Conservation (phyloP, 2,113 vertebrate species). For the Siphamia tubifer region DNA sequence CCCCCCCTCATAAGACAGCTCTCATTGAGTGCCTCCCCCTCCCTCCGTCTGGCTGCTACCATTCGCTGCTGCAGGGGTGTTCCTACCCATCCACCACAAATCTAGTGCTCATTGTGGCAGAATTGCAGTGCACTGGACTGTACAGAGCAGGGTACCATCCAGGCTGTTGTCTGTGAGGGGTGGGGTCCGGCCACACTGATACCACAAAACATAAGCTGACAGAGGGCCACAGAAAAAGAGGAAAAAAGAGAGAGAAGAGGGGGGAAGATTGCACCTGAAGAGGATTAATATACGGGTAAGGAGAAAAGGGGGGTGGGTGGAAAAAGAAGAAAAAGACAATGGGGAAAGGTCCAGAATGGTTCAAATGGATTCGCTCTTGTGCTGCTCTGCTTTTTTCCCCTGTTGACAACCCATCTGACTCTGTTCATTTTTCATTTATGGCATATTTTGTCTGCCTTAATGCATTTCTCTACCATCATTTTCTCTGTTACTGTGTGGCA, state of each 20-base stretch:
- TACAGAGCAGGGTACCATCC: conserved; percentile 76
- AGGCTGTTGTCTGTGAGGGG: conserved; percentile 79
- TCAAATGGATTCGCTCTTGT: conserved; percentile 37
- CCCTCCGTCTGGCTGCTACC: conserved; percentile 74
- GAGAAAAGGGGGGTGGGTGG: conserved; percentile 53
- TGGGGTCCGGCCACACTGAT: conserved; percentile 78
- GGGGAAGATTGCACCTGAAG: conserved; percentile 73
- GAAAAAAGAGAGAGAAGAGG: conserved; percentile 66
- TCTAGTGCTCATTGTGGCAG: conserved; percentile 75
- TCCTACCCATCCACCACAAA: conserved; percentile 61
- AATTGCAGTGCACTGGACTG: conserved; percentile 79
- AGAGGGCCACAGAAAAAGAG: conserved; percentile 57
- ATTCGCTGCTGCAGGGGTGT: conserved; percentile 63
- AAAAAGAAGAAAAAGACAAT: conserved; percentile 53
- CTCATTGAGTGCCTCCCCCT: conserved; percentile 30
- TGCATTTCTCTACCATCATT: conserved; percentile 4
- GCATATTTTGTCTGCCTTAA: not conserved
- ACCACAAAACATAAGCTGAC: conserved; percentile 68
- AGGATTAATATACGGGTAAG: conserved; percentile 80
- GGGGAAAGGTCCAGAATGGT: conserved; percentile 62
- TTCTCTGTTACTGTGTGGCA: not conserved
- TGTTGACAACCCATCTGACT: conserved; percentile 31
- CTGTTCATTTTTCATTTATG: conserved; percentile 15
- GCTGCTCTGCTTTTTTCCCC: conserved; percentile 19
- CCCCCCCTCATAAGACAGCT: conserved; percentile 50